Conservation (phyloP, 1,140 invertebrate genomes). For the Cheumatopsyche charites region DNA sequence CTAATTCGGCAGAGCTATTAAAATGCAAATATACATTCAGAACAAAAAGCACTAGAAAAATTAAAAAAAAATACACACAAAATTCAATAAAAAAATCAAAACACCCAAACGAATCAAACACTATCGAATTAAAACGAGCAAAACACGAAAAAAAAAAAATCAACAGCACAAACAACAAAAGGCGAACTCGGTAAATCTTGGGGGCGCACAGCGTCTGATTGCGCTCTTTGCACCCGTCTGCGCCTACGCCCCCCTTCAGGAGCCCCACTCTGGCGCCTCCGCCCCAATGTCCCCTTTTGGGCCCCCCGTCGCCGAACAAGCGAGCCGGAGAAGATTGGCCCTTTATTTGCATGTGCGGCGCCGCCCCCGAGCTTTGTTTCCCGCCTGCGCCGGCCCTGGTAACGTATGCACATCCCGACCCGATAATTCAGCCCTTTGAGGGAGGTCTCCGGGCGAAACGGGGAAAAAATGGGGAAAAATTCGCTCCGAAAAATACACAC, state of each 20-base stretch:
- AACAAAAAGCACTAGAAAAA: too few species aligned
- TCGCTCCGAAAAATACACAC: neutral
- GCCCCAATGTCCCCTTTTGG: too few species aligned
- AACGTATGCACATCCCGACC: slow-evolving; percentile 29
- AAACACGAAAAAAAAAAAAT: slow-evolving; percentile 1
- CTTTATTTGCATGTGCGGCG: slow-evolving; percentile 32
- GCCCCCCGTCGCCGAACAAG: too few species aligned
- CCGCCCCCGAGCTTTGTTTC: slow-evolving; percentile 30
- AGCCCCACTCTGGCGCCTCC: too few species aligned
- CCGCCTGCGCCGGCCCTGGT: neutral
- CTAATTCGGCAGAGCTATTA: too few species aligned
- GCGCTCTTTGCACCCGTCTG: slow-evolving; percentile 24
- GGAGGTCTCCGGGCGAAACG: neutral
- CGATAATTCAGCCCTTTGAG: slow-evolving; percentile 32
- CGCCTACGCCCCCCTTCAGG: slow-evolving; percentile 10
- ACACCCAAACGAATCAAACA: too few species aligned
- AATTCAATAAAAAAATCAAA: too few species aligned
- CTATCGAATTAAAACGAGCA: too few species aligned
- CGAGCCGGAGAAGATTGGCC: slow-evolving; percentile 11
- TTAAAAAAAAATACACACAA: too few species aligned
- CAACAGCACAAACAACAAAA: too few species aligned
- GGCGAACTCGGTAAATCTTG: slow-evolving; percentile 17
- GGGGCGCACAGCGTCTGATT: slow-evolving; percentile 22
- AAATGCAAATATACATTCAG: too few species aligned
- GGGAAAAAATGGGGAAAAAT: too few species aligned